phyloP scores from a whole-genome alignment of 2,113 vertebrate genomes.

The Campylomormyrus numenius region DNA sequence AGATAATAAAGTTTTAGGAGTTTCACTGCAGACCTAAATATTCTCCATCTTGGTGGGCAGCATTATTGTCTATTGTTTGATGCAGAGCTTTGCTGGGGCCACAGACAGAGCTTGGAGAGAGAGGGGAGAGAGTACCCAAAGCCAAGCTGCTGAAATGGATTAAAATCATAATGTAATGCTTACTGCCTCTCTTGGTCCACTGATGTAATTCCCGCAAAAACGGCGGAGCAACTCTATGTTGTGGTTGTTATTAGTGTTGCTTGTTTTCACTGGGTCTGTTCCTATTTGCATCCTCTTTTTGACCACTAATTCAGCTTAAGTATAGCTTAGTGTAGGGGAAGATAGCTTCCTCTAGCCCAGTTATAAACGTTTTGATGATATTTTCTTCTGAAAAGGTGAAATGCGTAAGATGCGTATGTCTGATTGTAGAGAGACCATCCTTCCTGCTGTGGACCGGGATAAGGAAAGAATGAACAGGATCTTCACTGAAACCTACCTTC shows the following conservation, averaged over 20 bases:
- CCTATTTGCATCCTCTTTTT: neutral
- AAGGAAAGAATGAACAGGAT: neutral
- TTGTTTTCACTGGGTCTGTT: constrained; percentile 15
- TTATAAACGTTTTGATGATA: neutral
- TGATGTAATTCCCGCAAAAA: constrained; percentile 62
- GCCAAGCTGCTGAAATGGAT: constrained; percentile 60
- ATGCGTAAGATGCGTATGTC: neutral
- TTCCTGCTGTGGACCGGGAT: neutral
- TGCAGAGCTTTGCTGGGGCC: neutral
- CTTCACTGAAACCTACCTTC: neutral
- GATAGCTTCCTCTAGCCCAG: neutral
- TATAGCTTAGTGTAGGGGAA: neutral
- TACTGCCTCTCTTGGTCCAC: constrained; percentile 50
- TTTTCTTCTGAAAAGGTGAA: neutral
- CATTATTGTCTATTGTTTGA: neutral
- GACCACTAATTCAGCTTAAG: neutral
- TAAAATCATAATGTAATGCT: constrained; percentile 60
- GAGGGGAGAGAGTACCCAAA: neutral
- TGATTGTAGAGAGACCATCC: neutral
- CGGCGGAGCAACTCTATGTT: constrained; percentile 46
- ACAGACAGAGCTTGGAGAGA: neutral
- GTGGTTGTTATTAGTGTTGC: constrained; percentile 29
- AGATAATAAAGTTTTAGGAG: neutral
- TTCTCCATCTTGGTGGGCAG: neutral
- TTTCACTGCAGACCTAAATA: neutral